phyloP scores from a whole-genome alignment of 2,888 invertebrate genomes.

The Cacoxenus indagator region DNA sequence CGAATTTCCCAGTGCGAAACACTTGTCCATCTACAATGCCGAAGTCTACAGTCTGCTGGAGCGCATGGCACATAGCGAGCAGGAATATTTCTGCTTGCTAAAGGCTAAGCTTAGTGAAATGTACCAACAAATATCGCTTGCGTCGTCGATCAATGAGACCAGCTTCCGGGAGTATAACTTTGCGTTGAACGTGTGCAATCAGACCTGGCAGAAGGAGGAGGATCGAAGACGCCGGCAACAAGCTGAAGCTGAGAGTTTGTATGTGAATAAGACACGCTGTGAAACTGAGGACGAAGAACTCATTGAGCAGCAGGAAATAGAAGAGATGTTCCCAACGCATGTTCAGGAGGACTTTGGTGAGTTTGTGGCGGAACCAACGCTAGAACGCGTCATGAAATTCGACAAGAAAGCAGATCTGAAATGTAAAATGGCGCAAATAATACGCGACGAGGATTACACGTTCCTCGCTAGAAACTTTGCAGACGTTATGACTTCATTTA shows the following conservation, averaged over 20 bases:
- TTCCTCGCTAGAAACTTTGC: slow-evolving; percentile 65
- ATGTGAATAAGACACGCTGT: slow-evolving; percentile 79
- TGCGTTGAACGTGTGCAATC: slow-evolving; percentile 76
- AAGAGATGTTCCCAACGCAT: slow-evolving; percentile 79
- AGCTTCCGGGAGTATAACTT: slow-evolving; percentile 72
- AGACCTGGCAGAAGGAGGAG: slow-evolving; percentile 84
- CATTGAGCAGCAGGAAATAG: slow-evolving; percentile 76
- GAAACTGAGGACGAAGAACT: slow-evolving; percentile 80
- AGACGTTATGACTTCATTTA: slow-evolving; percentile 58
- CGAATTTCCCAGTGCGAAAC: slow-evolving; percentile 61
- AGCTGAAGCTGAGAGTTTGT: slow-evolving; percentile 83
- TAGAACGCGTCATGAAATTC: slow-evolving; percentile 72
- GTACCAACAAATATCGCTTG: slow-evolving; percentile 76
- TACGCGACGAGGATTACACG: slow-evolving; percentile 61
- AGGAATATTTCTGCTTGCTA: slow-evolving; percentile 71
- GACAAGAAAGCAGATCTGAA: slow-evolving; percentile 56
- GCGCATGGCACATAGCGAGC: slow-evolving; percentile 58
- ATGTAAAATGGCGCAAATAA: slow-evolving; percentile 50
- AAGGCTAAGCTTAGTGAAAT: slow-evolving; percentile 81
- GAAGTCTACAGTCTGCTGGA: slow-evolving; percentile 60
- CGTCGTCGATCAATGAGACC: slow-evolving; percentile 71
- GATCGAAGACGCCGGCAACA: slow-evolving; percentile 77
- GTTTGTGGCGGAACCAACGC: slow-evolving; percentile 72
- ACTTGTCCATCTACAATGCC: slow-evolving; percentile 52
- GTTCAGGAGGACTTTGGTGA: slow-evolving; percentile 80